phyloP scores from a whole-genome alignment of 2,888 invertebrate species.

The Apamea epomidion region DNA sequence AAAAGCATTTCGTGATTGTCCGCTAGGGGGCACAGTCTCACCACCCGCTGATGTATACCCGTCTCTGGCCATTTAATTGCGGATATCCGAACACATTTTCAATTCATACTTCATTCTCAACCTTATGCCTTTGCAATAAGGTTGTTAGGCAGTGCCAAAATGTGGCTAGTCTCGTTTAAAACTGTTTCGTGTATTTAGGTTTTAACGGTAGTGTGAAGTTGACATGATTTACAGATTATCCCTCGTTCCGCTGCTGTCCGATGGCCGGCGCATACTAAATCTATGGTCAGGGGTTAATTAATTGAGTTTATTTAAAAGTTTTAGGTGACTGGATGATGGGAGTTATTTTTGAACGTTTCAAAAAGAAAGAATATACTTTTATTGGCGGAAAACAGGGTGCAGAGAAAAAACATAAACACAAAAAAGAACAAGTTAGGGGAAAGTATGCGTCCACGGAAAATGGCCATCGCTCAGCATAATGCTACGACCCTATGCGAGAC shows the following conservation, averaged over 20 bases:
- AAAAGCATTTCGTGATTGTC: constrained; percentile 88
- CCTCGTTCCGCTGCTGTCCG: constrained; percentile 49
- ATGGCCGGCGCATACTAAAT: constrained; percentile 36
- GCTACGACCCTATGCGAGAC: too few relatives aligned
- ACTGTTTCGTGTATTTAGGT: constrained; percentile 63
- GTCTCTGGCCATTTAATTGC: constrained; percentile 76
- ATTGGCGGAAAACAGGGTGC: too few relatives aligned
- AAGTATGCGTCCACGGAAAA: too few relatives aligned
- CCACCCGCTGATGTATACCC: constrained; percentile 72
- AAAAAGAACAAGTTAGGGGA: too few relatives aligned
- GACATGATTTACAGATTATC: constrained; percentile 66
- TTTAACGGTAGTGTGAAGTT: constrained; percentile 59
- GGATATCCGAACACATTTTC: constrained; percentile 69
- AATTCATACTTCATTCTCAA: constrained; percentile 47
- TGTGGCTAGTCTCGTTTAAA: constrained; percentile 51
- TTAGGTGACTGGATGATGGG: constrained; percentile 17
- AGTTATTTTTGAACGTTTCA: not conserved
- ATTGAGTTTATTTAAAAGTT: constrained; percentile 41
- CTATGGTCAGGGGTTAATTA: constrained; percentile 40
- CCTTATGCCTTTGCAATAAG: constrained; percentile 55
- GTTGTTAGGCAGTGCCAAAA: constrained; percentile 16
- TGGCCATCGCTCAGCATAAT: too few relatives aligned
- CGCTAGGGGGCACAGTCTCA: constrained; percentile 69
- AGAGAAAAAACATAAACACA: too few relatives aligned
- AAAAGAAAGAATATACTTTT: too few relatives aligned